Evolutionary conservation across 2,888 invertebrate species (phyloP).

Genomic region (Hirtodrosophila cameraria): DNA sequence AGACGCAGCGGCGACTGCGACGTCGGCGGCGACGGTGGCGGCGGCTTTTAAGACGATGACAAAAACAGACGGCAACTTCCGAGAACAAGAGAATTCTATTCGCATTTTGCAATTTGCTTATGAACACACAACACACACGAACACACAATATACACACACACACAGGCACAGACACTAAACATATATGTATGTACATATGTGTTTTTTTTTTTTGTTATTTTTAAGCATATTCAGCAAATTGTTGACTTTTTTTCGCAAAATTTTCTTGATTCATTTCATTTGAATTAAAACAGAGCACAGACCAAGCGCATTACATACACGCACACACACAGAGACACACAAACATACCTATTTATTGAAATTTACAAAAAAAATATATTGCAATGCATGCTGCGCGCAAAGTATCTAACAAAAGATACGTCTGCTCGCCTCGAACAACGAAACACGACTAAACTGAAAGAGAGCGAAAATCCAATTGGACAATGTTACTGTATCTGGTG

Average conservation of each 20-base stretch:
- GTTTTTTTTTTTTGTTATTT: conserved; percentile 24
- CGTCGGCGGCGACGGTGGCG: conserved; percentile 25
- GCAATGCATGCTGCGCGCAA: conserved; percentile 30
- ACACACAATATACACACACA: conserved; percentile 16
- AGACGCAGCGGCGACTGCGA: conserved; percentile 62
- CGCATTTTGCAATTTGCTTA: conserved; percentile 63
- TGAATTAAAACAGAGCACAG: conserved; percentile 20
- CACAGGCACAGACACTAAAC: conserved; percentile 8
- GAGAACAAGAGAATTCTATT: conserved; percentile 61
- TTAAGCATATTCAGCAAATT: conserved; percentile 21
- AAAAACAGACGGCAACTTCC: conserved; percentile 64
- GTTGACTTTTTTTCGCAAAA: conserved; percentile 27
- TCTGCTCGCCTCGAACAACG: conserved; percentile 26
- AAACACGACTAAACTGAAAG: conserved; percentile 53
- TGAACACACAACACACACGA: conserved; percentile 34
- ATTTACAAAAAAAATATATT: conserved; percentile 50
- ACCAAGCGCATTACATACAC: conserved; percentile 11
- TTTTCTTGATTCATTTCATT: conserved; percentile 18
- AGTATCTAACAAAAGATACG: conserved; percentile 8
- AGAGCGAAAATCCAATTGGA: conserved; percentile 47
- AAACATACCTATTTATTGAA: conserved; percentile 37
- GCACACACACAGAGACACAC: conserved; percentile 5
- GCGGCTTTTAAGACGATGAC: conserved; percentile 65
- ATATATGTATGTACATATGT: conserved; percentile 7
- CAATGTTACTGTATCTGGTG: conserved; percentile 45